These are phyloP conservation scores for Whitmania pigra DNA, from an alignment of 1,140 invertebrate genomes.

Conservation along the genomic window DNA sequence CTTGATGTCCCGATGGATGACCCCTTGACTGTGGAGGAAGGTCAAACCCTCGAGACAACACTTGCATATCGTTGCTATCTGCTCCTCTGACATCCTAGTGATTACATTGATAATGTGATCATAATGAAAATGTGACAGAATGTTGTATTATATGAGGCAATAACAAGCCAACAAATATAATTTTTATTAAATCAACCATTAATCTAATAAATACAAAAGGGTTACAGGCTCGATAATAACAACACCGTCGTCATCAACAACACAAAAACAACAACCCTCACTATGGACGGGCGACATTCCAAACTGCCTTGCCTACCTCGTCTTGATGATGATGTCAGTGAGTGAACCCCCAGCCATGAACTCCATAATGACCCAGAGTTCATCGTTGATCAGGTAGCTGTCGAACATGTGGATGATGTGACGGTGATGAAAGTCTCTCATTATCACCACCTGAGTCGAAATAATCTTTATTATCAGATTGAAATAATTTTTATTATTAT, in stretches of 20 bases:
- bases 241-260: too few relatives aligned
- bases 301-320: not conserved
- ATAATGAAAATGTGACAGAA: too few relatives aligned
- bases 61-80: constrained; percentile 39
- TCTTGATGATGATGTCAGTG: constrained; percentile 80
- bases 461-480: too few relatives aligned
- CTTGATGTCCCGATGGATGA: constrained; percentile 97
- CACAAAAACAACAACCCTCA: too few relatives aligned
- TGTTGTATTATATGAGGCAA: too few relatives aligned
- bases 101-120: too few relatives aligned
- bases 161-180: too few relatives aligned
- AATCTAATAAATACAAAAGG: too few relatives aligned
- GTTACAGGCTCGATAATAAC: too few relatives aligned
- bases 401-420: constrained; percentile 99
- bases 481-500: too few relatives aligned
- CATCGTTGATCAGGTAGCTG: constrained; percentile 88
- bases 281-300: not conserved
- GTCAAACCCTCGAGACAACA: constrained; percentile 89
- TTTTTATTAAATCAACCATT: too few relatives aligned
- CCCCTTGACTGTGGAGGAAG: constrained; percentile 70
- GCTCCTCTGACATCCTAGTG: constrained; percentile 14
- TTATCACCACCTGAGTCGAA: constrained; percentile 50
- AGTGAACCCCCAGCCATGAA: constrained; percentile 94
- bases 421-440: constrained; percentile 95
- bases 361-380: constrained; percentile 98